Evolutionary conservation across 2,888 invertebrate species (phyloP), one percentile per base, ranked within the genome.

Genomic region (Stenodema calcarata): DNA sequence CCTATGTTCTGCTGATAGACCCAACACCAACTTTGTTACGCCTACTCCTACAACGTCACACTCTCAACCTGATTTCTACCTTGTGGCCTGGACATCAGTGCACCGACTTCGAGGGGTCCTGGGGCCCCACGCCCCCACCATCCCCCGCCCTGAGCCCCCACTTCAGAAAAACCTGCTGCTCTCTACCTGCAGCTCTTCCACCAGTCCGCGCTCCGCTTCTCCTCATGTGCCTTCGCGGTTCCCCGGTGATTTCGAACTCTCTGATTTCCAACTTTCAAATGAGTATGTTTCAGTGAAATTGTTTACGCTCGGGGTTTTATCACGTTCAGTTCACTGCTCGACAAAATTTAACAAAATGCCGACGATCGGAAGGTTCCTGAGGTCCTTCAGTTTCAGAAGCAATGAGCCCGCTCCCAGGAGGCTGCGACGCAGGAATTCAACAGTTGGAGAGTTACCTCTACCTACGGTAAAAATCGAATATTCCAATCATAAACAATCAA

Each of bases 301-400:
- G 47, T 47, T 47, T 12, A 9, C 12, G 47, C 9, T 4, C 11
- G 62, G 7, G 23, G 62, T 0, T 23, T 62, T 62, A 23, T 6
- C 54, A n/a, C 23, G 3, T 23, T n/a, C 9, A 23, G 47, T 23
- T 62, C 7, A 11, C 23, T 12, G 62, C 7, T 23, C 62, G n/a
- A 9, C 0, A 0, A n/a, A 4, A 16, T 16, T 9, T n/a, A 44
- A 11, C 44, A 78, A 2, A 54, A 80, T 80, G 80, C 80, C 80
- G 30, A 30, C 73, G 1, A 80, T 80, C 35, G 80, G 80, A 16
- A 80, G 50, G 35, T 80, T 80, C 27, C 28, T 80, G 80, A 80
- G 80, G 54, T 80, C 80, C 54, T 80, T 80, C 80, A 80, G 80
- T n/a, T 80, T 80, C 80, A 47, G 80, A 18, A 80, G 80, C 80